Conservation (phyloP, 2,888 invertebrate species). For the Imbricaverruca yamaguchii region DNA sequence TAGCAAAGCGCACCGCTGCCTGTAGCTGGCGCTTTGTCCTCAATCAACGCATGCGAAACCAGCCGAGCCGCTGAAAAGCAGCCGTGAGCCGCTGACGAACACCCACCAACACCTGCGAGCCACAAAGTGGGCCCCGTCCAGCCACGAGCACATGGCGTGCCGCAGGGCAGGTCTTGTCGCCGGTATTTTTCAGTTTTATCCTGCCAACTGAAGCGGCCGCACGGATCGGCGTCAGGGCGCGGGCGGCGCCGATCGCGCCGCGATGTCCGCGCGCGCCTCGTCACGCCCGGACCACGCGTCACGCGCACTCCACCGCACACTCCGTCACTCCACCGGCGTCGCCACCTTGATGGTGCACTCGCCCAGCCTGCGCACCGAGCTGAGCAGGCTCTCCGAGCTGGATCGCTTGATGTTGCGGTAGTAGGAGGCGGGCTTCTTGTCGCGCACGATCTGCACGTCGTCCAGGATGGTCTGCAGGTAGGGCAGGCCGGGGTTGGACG, state of each 20-base stretch:
- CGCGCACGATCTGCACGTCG: constrained; percentile 17
- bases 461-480: constrained; percentile 22
- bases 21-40: no score
- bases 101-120: not conserved
- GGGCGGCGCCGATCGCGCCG: not conserved
- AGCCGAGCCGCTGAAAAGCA: not conserved
- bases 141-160: not conserved
- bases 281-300: no score
- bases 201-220: not conserved
- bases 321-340: not conserved
- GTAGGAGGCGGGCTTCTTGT: not conserved
- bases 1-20: not conserved
- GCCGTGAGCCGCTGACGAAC: not conserved
- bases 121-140: not conserved
- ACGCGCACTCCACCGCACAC: no score
- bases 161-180: no score
- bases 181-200: no score
- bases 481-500: constrained; percentile 5
- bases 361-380: not conserved
- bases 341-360: constrained; percentile 3
- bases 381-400: not conserved
- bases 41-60: not conserved
- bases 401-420: not conserved
- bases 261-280: not conserved
- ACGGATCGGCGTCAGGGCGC: not conserved